Evolutionary conservation across 1,140 invertebrate genomes (phyloP).

Genomic region (Drosophila triauraria): DNA sequence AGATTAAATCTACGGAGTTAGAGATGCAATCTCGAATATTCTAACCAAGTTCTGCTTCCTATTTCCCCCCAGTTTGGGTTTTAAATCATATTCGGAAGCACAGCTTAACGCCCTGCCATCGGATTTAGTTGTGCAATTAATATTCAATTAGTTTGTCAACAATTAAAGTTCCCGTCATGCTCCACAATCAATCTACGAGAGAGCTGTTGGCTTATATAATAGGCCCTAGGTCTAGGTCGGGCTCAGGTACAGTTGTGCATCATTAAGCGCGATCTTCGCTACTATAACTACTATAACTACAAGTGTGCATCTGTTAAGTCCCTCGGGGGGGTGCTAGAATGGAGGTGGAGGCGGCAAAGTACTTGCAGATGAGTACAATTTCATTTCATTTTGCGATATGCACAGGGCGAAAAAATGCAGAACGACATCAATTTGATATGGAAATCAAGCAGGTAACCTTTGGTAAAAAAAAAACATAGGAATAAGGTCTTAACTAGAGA

Average conservation of each 20-base stretch:
- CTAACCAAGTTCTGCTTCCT: too few species aligned
- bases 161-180: constrained; percentile 14
- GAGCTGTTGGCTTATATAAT: constrained; percentile 13
- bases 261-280: neutral
- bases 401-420: constrained; percentile 1
- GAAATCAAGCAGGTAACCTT: neutral
- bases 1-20: too few species aligned
- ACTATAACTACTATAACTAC: too few species aligned
- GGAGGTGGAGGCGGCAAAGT: neutral
- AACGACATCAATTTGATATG: neutral
- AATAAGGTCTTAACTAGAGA: too few species aligned
- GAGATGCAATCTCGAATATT: too few species aligned
- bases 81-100: neutral
- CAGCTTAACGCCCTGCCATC: neutral
- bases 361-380: constrained; percentile 31
- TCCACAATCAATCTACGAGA: constrained; percentile 1
- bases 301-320: too few species aligned
- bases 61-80: too few species aligned
- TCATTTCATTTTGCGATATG: constrained; percentile 9
- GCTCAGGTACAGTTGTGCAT: constrained; percentile 11
- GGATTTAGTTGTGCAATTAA: constrained; percentile 2
- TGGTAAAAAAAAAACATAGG: too few species aligned
- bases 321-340: neutral
- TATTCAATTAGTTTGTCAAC: constrained; percentile 23
- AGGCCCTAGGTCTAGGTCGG: neutral